A percentile compares a stretch with the other conserved stretches of the same genome.
Evolutionary conservation across 2,888 invertebrate genomes (phyloP).

Genomic region (Blera fallax): DNA sequence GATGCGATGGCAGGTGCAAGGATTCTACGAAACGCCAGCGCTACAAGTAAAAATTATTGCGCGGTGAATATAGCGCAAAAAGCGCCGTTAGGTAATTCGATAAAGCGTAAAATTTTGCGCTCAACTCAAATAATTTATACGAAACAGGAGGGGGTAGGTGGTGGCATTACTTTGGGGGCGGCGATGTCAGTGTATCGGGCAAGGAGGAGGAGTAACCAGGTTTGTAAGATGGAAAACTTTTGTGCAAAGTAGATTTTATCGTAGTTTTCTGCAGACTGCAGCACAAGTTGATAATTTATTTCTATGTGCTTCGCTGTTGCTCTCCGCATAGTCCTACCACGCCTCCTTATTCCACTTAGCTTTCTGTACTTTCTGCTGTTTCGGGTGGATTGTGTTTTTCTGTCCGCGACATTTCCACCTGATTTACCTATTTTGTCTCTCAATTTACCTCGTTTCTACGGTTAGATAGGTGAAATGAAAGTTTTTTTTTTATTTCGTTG

Average conservation of each 20-base stretch:
- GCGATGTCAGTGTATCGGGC: too few relatives aligned
- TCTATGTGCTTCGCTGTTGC: constrained; percentile 28
- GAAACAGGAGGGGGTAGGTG: constrained; percentile 1
- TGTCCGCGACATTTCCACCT: constrained; percentile 56
- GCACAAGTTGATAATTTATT: constrained; percentile 72
- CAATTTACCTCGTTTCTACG: constrained; percentile 15
- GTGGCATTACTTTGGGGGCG: background rate
- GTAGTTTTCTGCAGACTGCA: constrained; percentile 64
- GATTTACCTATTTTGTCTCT: constrained; percentile 51
- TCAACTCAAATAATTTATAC: constrained; percentile 74
- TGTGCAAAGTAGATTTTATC: constrained; percentile 65
- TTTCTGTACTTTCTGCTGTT: constrained; percentile 1
- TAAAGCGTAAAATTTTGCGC: constrained; percentile 80
- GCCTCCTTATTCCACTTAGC: background rate
- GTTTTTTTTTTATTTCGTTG: background rate
- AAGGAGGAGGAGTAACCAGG: background rate
- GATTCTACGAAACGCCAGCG: constrained; percentile 3
- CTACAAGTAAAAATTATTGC: constrained; percentile 70
- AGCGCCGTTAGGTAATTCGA: constrained; percentile 80
- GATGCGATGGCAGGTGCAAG: background rate
- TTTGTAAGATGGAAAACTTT: constrained; percentile 64
- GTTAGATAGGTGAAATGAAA: constrained; percentile 13
- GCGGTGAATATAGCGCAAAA: constrained; percentile 65
- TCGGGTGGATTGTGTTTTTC: background rate
- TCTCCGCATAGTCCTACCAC: background rate